Conservation (phyloP, 1,140 invertebrate species). For the Heterodera schachtii region DNA sequence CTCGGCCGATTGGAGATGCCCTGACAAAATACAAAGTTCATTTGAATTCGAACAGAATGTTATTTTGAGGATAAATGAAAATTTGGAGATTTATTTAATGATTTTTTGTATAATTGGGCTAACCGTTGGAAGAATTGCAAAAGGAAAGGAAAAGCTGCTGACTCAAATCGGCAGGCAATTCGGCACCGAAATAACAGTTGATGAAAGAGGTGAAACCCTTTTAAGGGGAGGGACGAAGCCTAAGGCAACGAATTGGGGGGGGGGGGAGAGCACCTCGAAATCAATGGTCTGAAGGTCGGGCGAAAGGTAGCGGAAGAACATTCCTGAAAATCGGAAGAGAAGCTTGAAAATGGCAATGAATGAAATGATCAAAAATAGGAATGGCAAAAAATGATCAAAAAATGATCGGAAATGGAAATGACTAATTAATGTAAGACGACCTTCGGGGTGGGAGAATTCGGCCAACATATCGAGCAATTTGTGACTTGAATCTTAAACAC, state of each 20-base stretch:
- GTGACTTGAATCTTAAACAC: constrained; percentile 59
- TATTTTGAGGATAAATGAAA: no score
- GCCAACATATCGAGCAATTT: constrained; percentile 61
- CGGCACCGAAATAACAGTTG: constrained; percentile 63
- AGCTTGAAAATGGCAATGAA: neutral
- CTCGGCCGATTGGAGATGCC: constrained; percentile 22
- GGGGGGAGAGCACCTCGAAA: constrained; percentile 45
- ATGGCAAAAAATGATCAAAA: neutral
- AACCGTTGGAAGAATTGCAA: constrained; percentile 34
- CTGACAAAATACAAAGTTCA: constrained; percentile 25
- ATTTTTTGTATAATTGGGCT: constrained; percentile 9
- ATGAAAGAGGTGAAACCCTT: constrained; percentile 60
- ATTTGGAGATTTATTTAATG: neutral
- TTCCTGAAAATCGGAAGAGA: constrained; percentile 33
- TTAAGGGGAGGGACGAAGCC: neutral
- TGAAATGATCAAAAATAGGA: neutral
- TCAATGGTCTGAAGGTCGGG: constrained; percentile 62
- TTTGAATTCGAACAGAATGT: neutral
- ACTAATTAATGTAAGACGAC: neutral
- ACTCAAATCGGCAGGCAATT: constrained; percentile 60
- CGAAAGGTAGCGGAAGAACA: constrained; percentile 60
- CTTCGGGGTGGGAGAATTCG: constrained; percentile 62
- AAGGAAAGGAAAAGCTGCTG: constrained; percentile 65
- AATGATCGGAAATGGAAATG: neutral
- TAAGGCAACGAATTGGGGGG: neutral